Conservation (phyloP, 2,113 vertebrate species). For the Pampusana beccarii region DNA sequence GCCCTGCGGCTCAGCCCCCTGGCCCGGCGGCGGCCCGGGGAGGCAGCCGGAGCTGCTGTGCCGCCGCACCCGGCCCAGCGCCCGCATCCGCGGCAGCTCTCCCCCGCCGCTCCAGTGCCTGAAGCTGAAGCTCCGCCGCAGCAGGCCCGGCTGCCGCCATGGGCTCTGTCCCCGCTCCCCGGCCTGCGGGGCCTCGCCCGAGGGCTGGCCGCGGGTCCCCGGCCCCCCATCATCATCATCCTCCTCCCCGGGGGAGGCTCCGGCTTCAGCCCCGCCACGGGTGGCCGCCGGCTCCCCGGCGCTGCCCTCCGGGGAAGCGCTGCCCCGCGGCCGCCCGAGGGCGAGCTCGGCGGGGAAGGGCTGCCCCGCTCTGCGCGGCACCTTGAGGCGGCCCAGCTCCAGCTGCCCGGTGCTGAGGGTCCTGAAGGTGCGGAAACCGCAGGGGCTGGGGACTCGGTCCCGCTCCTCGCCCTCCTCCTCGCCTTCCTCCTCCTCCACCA, state of each 20-base stretch:
- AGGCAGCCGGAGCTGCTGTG: slow-evolving; percentile 70
- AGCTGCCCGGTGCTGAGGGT: slow-evolving; percentile 92
- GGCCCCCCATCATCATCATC: neutral
- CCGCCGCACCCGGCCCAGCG: slow-evolving; percentile 73
- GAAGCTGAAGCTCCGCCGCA: slow-evolving; percentile 90
- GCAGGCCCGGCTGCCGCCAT: slow-evolving; percentile 70
- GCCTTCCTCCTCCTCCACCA: slow-evolving; percentile 75
- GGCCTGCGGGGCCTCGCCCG: neutral
- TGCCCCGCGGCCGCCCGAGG: neutral
- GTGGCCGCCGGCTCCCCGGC: neutral
- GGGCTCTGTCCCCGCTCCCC: neutral
- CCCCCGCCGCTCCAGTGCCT: slow-evolving; percentile 82
- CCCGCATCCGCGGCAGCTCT: slow-evolving; percentile 72
- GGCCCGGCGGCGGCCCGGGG: neutral
- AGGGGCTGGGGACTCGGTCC: slow-evolving; percentile 42
- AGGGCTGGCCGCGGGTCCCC: too few relatives aligned
- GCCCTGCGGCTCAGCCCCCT: neutral
- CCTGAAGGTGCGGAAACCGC: slow-evolving; percentile 82
- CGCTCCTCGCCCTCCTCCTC: slow-evolving; percentile 73
- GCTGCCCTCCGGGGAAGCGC: neutral
- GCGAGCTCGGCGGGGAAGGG: neutral
- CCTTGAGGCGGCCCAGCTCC: slow-evolving; percentile 84
- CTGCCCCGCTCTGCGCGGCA: slow-evolving; percentile 50
- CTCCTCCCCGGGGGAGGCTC: neutral
- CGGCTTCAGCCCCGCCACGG: neutral